These are phyloP conservation scores for Toxonevra muliebris DNA, from an alignment of 2,888 invertebrate species.

Conservation along the genomic window DNA sequence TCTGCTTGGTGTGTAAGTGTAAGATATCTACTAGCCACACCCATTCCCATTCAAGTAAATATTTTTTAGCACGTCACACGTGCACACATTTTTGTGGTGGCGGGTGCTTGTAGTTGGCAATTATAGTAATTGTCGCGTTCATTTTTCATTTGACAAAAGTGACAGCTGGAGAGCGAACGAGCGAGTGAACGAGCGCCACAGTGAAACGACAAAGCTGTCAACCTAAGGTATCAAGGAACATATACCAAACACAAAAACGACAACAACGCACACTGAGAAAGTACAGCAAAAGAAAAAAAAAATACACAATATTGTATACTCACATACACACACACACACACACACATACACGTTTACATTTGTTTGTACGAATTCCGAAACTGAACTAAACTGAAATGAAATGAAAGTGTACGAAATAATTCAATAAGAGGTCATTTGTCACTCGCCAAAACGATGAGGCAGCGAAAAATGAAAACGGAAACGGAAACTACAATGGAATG, in stretches of 20 bases:
- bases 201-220: conserved; percentile 11
- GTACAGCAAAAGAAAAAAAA: neutral
- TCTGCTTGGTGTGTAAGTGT: too few relatives aligned
- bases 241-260: neutral
- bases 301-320: neutral
- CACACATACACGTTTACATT: neutral
- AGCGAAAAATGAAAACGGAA: conserved; percentile 20
- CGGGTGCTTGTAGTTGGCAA: conserved; percentile 9
- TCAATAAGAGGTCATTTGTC: conserved; percentile 33
- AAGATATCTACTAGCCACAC: too few relatives aligned
- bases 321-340: neutral
- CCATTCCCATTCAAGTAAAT: neutral
- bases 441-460: conserved; percentile 27
- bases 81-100: too few relatives aligned
- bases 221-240: neutral
- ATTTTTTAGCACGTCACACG: neutral
- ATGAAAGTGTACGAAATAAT: conserved; percentile 22
- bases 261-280: neutral
- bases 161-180: conserved; percentile 13
- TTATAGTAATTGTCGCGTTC: conserved; percentile 29
- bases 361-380: too few relatives aligned
- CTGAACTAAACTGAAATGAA: neutral
- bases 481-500: conserved; percentile 1
- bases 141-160: conserved; percentile 32
- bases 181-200: neutral